Conservation (phyloP, 2,113 vertebrate genomes). For the Promerops cafer region DNA sequence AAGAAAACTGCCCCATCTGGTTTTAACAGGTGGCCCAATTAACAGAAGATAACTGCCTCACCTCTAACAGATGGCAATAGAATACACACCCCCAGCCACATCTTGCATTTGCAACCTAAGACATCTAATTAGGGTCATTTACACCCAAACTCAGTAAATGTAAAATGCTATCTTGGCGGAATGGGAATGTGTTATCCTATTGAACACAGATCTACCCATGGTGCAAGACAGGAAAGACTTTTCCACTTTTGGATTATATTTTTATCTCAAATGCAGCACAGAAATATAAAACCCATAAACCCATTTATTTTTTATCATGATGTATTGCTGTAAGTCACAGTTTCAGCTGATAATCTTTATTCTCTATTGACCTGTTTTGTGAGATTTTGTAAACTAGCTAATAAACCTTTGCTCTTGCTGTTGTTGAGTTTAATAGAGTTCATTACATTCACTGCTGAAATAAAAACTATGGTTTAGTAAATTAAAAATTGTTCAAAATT, state of each 20-base stretch:
- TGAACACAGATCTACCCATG: not conserved
- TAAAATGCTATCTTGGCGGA: not conserved
- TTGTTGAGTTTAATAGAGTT: not conserved
- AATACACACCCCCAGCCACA: too few relatives aligned
- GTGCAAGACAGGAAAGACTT: not conserved
- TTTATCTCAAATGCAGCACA: constrained; percentile 38
- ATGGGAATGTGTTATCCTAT: not conserved
- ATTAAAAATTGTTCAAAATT: constrained; percentile 27
- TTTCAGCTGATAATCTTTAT: constrained; percentile 19
- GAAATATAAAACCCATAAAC: constrained; percentile 32
- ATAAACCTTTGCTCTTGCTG: constrained; percentile 22
- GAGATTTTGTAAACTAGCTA: constrained; percentile 44
- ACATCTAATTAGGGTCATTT: not conserved
- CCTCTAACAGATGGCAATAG: too few relatives aligned
- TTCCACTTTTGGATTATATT: constrained; percentile 19
- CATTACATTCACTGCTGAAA: not conserved
- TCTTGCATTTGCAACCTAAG: too few relatives aligned
- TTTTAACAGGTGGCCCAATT: too few relatives aligned
- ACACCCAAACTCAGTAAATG: not conserved
- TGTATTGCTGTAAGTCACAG: constrained; percentile 26
- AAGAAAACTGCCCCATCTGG: too few relatives aligned
- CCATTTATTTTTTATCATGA: constrained; percentile 40
- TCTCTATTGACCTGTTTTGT: constrained; percentile 44
- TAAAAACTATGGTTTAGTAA: not conserved
- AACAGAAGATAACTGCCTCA: too few relatives aligned